A percentile compares a stretch with the other conserved stretches of the same genome.
Conservation (phyloP, 2,113 vertebrate genomes). For the Cisticola juncidis region DNA sequence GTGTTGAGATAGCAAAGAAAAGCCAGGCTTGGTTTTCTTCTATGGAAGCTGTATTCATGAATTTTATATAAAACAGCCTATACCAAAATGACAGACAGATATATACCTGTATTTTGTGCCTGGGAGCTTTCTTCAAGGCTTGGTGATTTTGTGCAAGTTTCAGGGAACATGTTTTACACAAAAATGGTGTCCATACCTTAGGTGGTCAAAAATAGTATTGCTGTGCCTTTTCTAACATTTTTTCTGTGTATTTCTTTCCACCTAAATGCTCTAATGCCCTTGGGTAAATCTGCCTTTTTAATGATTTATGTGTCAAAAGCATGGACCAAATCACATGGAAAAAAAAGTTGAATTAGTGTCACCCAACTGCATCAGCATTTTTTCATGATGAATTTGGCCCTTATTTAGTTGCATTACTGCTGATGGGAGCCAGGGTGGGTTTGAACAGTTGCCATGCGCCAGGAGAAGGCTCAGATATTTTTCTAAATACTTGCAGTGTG, state of each 20-base stretch:
- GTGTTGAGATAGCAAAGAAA: background rate
- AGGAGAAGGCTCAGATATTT: background rate
- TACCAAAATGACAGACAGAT: background rate
- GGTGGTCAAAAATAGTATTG: slow-evolving; percentile 43
- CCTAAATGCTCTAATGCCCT: slow-evolving; percentile 46
- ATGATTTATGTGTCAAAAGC: slow-evolving; percentile 41
- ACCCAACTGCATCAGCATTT: slow-evolving; percentile 64
- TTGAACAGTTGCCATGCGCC: slow-evolving; percentile 20
- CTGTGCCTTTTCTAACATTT: slow-evolving; percentile 10
- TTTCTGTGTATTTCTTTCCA: slow-evolving; percentile 39
- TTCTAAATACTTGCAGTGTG: background rate
- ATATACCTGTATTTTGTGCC: background rate
- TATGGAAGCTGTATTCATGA: background rate
- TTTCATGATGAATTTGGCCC: slow-evolving; percentile 50
- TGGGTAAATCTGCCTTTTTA: slow-evolving; percentile 42
- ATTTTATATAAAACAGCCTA: background rate
- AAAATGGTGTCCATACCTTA: background rate
- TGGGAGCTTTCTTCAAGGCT: background rate
- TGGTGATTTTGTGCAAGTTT: background rate
- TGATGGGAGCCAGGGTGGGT: background rate
- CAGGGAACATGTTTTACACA: background rate
- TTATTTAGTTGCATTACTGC: slow-evolving; percentile 41
- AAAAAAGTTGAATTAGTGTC: slow-evolving; percentile 59
- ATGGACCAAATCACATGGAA: slow-evolving; percentile 50
- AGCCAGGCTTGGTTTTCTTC: background rate